A percentile compares a stretch with the other conserved stretches of the same genome.
Conservation (phyloP, 2,888 invertebrate genomes). For the Apomyelois bistriatella region DNA sequence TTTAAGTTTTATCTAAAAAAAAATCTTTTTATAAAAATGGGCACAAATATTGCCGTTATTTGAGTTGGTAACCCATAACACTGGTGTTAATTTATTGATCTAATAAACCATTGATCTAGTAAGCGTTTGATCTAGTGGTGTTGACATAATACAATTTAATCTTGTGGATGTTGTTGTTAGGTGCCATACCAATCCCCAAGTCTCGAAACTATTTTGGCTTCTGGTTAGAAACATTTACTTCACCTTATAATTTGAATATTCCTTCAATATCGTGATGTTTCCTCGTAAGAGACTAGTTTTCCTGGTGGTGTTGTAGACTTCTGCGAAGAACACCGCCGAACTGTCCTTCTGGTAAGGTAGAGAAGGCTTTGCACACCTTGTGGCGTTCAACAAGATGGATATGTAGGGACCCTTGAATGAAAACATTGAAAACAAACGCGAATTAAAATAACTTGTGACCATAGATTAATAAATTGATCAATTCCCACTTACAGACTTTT, state of each 20-base stretch:
- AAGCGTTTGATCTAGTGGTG: too few relatives aligned
- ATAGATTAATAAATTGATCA: too few relatives aligned
- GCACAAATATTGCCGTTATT: too few relatives aligned
- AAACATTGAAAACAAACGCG: not conserved
- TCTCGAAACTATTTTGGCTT: too few relatives aligned
- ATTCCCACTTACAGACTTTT: not conserved
- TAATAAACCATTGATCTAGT: too few relatives aligned
- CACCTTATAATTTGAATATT: not conserved
- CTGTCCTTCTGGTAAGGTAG: not conserved
- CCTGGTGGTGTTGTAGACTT: not conserved
- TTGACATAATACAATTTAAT: too few relatives aligned
- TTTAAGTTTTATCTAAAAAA: not conserved
- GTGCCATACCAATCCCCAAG: too few relatives aligned
- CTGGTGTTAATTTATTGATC: too few relatives aligned
- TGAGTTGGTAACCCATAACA: too few relatives aligned
- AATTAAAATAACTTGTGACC: too few relatives aligned
- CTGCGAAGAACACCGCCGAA: not conserved
- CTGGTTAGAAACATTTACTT: not conserved
- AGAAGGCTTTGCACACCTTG: not conserved
- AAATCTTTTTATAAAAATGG: not conserved
- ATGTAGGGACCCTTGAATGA: conserved; percentile 6
- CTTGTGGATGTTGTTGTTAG: too few relatives aligned
- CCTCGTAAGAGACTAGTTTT: not conserved
- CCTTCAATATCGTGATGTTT: conserved; percentile 5
- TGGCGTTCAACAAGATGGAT: not conserved